A percentile compares a stretch with the other conserved stretches of the same genome.
phyloP scores from a whole-genome alignment of 2,113 vertebrate species.

The Grammomys dolichurus region DNA sequence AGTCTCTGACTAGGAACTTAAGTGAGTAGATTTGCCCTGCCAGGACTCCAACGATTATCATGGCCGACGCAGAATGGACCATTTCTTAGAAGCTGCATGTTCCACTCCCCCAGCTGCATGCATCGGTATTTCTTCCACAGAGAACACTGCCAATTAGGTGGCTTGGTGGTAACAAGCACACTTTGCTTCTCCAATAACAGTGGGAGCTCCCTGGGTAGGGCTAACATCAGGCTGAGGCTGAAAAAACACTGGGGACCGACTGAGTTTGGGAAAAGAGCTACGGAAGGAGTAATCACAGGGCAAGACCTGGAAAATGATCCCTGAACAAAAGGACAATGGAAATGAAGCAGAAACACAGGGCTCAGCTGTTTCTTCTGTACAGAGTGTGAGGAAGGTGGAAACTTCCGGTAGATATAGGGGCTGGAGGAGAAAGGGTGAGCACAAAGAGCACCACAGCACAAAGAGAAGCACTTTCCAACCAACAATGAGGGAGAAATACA shows the following conservation, averaged over 20 bases:
- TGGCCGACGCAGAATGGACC: not conserved
- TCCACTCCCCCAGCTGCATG: not conserved
- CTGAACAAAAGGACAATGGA: slow-evolving; percentile 42
- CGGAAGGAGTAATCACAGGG: slow-evolving; percentile 39
- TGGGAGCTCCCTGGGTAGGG: not conserved
- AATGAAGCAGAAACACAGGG: slow-evolving; percentile 26
- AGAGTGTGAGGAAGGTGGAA: slow-evolving; percentile 45
- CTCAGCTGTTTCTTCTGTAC: not conserved
- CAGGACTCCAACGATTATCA: not conserved
- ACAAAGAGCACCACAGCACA: not conserved
- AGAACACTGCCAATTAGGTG: not conserved
- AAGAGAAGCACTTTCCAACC: not conserved
- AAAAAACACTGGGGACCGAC: not conserved
- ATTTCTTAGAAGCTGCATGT: not conserved
- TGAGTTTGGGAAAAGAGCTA: not conserved
- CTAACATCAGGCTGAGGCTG: not conserved
- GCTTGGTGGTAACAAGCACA: slow-evolving; percentile 9
- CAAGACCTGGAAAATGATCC: not conserved
- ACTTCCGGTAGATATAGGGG: not conserved
- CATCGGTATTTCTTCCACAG: not conserved
- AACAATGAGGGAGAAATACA: not conserved
- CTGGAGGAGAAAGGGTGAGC: not conserved
- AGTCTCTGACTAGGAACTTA: accelerated
- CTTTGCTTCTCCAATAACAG: slow-evolving; percentile 5
- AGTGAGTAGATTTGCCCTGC: not conserved